Conservation (phyloP, 2,888 invertebrate genomes). For the Diachrysia chrysitis region DNA sequence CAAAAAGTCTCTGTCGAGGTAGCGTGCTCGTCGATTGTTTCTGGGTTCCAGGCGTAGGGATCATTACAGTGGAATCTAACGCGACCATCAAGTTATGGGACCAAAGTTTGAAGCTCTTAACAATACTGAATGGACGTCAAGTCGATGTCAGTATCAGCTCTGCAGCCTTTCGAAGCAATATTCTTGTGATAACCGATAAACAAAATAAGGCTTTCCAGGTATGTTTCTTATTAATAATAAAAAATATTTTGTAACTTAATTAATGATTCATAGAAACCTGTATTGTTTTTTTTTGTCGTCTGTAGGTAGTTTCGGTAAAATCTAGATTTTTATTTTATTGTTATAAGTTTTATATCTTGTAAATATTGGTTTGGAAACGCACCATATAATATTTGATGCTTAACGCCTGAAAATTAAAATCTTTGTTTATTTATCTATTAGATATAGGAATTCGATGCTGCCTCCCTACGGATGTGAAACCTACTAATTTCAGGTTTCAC, state of each 20-base stretch:
- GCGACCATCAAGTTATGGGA: conserved; percentile 83
- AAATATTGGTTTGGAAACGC: too few species aligned
- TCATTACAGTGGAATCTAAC: conserved; percentile 81
- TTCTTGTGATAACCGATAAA: conserved; percentile 80
- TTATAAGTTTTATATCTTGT: too few species aligned
- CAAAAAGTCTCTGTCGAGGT: conserved; percentile 68
- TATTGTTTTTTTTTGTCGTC: background rate
- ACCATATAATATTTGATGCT: too few species aligned
- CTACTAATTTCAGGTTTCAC: background rate
- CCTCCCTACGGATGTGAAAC: too few species aligned
- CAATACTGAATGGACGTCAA: conserved; percentile 77
- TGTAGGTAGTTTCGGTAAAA: background rate
- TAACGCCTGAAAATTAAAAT: too few species aligned
- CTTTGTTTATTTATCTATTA: too few species aligned
- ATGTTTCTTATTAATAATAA: conserved; percentile 1
- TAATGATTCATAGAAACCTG: background rate
- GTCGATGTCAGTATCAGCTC: conserved; percentile 73
- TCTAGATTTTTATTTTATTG: too few species aligned
- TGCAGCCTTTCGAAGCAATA: conserved; percentile 75
- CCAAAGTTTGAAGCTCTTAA: conserved; percentile 67
- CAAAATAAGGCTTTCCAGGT: conserved; percentile 81
- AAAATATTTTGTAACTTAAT: background rate
- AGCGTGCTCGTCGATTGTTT: conserved; percentile 78
- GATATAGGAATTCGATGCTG: too few species aligned
- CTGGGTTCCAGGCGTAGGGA: conserved; percentile 72